Conservation (phyloP, 2,113 vertebrate species). For the Solenodon paradoxus region DNA sequence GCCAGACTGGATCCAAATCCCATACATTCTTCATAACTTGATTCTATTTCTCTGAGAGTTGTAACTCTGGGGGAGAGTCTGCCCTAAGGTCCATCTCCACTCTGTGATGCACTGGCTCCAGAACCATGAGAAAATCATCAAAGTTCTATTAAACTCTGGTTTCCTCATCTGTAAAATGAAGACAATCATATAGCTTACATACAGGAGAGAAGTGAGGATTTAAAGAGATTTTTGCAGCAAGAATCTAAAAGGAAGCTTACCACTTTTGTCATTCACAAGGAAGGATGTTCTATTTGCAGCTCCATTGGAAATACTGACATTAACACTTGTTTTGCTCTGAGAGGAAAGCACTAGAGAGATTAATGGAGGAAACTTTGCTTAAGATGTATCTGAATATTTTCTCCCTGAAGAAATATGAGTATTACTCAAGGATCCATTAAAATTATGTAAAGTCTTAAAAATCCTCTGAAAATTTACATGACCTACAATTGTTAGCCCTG, state of each 20-base stretch:
- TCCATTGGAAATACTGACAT: neutral
- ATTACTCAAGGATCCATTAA: neutral
- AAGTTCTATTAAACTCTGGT: neutral
- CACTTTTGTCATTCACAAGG: neutral
- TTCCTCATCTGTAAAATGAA: neutral
- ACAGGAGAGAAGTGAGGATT: neutral
- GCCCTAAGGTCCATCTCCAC: neutral
- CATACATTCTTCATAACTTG: neutral
- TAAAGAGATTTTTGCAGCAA: neutral
- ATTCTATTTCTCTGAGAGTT: neutral
- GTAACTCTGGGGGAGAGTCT: neutral
- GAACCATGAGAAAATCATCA: neutral
- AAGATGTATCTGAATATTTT: neutral
- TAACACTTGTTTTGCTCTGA: neutral
- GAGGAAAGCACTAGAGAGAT: neutral
- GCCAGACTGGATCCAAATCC: neutral
- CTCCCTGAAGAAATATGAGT: neutral
- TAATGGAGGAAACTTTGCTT: neutral
- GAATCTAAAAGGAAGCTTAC: neutral
- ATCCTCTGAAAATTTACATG: neutral
- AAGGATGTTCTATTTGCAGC: neutral
- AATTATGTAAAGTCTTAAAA: neutral
- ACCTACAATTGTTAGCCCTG: neutral
- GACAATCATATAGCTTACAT: neutral
- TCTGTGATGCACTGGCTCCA: neutral